Base-by-base conservation (phyloP, 2,797 vertebrate species). In the Acanthiza pusilla region DNA sequence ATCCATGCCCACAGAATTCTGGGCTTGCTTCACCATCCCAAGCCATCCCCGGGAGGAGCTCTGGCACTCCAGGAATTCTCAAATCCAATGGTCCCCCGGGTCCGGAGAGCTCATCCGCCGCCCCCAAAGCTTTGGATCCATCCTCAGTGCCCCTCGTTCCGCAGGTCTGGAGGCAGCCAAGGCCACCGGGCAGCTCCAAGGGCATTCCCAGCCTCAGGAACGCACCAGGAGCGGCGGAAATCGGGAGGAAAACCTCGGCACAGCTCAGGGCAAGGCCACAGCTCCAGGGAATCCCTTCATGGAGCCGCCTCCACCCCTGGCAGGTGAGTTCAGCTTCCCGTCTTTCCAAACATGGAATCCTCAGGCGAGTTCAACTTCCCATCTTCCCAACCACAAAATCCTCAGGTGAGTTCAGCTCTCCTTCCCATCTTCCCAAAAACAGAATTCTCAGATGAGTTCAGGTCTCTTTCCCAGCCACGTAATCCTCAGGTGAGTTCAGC, bases 101-200 rank as follows among this genome's bases (percentile, higher is more conserved):
- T 27, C 50, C 32, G 45, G 22, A 81, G 42, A 25, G 15, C 14
- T 21, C n/a, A 27, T 55, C 51, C 23, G 5, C 6, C 25, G 0
- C 6, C 7, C 21, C 22, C 25, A 27, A 45, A 16, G 15, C 36
- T 6, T 19, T 5, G 11, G 21, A 2, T 76, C 18, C 29, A 7
- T 34, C 63, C 38, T 54, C 34, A 10, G 32, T 47, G 34, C 96
- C 63, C 88, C 97, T 51, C 97, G 96, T 90, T 96, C 98, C 29
- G n/a, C 97, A 94, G 98, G 98, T 88, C 96, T 97, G 42, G 97
- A 97, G 57, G 96, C 66, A 15, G 61, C 85, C 40, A 80, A 83
- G 27, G 6, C 7, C 48, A 57, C 17, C 45, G 53, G 72, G 55
- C 20, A 4, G 19, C 71, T 67, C 60, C 74, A 65, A 29, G 80